phyloP scores from a whole-genome alignment of 2,113 vertebrate species.

The Leptosomus discolor region DNA sequence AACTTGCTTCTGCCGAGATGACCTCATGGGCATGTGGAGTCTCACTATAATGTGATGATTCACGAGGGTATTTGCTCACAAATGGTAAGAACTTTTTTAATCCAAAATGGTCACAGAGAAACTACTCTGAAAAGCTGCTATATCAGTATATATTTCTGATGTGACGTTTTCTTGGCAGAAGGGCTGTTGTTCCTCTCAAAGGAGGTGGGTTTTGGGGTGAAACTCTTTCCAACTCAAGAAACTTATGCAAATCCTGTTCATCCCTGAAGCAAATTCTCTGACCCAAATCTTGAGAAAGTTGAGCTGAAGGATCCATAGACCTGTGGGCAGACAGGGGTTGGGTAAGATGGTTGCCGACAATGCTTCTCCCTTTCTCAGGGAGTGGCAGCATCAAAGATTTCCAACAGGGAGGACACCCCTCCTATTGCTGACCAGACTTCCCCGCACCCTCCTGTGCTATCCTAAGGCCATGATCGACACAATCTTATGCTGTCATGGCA shows the following conservation, averaged over 20 bases:
- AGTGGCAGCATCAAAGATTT: not conserved
- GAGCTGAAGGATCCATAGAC: not conserved
- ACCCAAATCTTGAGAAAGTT: not conserved
- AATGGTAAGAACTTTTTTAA: not conserved
- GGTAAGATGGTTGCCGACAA: not conserved
- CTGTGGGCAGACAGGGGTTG: not conserved
- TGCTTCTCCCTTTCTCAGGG: not conserved
- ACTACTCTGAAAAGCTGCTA: not conserved
- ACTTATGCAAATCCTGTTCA: not conserved
- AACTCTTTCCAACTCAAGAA: not conserved
- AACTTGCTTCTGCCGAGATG: not conserved
- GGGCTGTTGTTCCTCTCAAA: not conserved
- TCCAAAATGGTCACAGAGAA: not conserved
- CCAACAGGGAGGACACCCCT: not conserved
- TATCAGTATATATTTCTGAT: not conserved
- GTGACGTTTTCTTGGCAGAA: not conserved
- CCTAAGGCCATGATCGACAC: fast-evolving
- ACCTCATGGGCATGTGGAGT: not conserved
- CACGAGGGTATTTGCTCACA: not conserved
- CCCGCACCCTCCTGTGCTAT: fast-evolving
- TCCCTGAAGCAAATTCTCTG: not conserved
- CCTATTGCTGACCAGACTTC: not conserved
- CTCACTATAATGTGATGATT: not conserved
- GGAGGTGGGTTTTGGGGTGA: not conserved
- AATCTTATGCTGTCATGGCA: not conserved